These are phyloP conservation scores for Aphidius gifuensis DNA, from an alignment of 1,140 invertebrate species.

Conservation along the genomic window DNA sequence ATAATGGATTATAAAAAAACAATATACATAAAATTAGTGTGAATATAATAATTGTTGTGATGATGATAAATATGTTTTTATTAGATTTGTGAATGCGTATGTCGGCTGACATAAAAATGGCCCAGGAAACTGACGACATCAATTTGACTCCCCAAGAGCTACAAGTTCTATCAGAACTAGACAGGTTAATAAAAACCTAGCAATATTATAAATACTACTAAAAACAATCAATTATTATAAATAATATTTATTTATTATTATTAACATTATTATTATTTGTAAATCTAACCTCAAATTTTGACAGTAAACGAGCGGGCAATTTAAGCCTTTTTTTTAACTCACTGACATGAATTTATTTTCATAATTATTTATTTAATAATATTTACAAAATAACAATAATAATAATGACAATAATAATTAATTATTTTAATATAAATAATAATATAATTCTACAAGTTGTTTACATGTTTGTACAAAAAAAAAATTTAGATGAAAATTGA, in stretches of 20 bases:
- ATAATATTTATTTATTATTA: background rate
- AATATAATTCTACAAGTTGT: background rate
- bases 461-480: background rate
- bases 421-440: too few species aligned
- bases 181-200: constrained; percentile 61
- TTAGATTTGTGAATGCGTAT: constrained; percentile 14
- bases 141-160: constrained; percentile 71
- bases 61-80: constrained; percentile 22
- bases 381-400: background rate
- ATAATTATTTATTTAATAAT: constrained; percentile 10
- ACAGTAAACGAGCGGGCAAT: constrained; percentile 35
- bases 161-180: constrained; percentile 78
- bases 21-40: too few species aligned
- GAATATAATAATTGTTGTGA: too few species aligned
- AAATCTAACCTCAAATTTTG: constrained; percentile 35
- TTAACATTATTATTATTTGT: background rate
- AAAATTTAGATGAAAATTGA: background rate
- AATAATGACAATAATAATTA: background rate
- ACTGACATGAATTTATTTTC: constrained; percentile 40
- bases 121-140: constrained; percentile 57
- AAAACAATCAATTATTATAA: constrained; percentile 11
- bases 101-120: constrained; percentile 41
- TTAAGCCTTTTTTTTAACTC: constrained; percentile 30
- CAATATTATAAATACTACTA: constrained; percentile 4
- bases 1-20: too few species aligned